Percentiles rank a stretch among this genome's conserved stretches.
phyloP scores from a whole-genome alignment of 1,140 invertebrate species.

The Drosophila ironensis region DNA sequence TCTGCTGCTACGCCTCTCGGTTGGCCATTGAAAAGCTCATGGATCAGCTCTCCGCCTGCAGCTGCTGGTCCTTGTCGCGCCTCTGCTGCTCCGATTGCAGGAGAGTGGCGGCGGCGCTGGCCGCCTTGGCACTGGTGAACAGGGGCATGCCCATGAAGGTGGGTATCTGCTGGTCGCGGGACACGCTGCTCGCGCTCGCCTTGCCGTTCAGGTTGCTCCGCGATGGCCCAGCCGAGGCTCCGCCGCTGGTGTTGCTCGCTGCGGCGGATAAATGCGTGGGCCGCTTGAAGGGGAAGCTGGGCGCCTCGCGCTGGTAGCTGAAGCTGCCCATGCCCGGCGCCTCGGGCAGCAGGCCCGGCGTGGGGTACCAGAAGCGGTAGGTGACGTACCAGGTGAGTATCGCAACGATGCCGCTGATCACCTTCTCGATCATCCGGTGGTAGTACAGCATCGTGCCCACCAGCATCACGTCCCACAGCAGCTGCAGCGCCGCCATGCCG shows the following conservation, averaged over 20 bases:
- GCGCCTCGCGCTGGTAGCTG: conserved; percentile 85
- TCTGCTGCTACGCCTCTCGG: conserved; percentile 46
- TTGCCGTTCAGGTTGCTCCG: conserved; percentile 43
- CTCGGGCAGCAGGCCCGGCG: conserved; percentile 85
- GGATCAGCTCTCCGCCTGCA: conserved; percentile 45
- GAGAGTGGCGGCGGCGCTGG: conserved; percentile 44
- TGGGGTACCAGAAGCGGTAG: conserved; percentile 91
- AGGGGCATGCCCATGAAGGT: conserved; percentile 92
- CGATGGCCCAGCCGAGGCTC: conserved; percentile 4
- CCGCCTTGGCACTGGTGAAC: conserved; percentile 80
- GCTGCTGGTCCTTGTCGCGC: conserved; percentile 31
- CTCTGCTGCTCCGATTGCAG: conserved; percentile 36
- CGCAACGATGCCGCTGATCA: conserved; percentile 92
- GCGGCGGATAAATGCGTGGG: conserved; percentile 53
- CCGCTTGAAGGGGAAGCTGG: conserved; percentile 54
- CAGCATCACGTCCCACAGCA: conserved; percentile 97
- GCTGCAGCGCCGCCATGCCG: conserved; percentile 88
- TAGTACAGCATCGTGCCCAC: conserved; percentile 96
- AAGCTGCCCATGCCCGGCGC: conserved; percentile 91
- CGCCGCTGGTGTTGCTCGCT: conserved; percentile 1
- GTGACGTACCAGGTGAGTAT: conserved; percentile 95
- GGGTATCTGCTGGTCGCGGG: conserved; percentile 73
- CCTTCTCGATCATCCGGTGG: conserved; percentile 97
- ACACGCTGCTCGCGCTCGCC: conserved; percentile 5
- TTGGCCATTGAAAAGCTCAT: background rate